Conservation (phyloP, 1,140 invertebrate species). For the Panonychus citri region DNA sequence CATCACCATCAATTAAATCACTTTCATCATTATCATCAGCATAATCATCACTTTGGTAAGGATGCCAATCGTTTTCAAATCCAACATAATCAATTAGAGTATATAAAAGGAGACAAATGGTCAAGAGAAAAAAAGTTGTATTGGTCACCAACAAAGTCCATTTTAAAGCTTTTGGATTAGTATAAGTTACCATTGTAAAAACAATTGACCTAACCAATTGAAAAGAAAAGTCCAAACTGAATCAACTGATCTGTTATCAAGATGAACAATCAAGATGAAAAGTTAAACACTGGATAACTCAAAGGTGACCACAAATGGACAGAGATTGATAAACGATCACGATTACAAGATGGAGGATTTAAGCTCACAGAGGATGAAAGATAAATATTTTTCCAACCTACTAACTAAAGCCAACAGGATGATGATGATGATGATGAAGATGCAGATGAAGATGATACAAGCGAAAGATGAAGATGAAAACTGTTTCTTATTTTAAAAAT, state of each 20-base stretch:
- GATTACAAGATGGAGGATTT: too few relatives aligned
- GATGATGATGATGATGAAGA: neutral
- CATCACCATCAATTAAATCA: neutral
- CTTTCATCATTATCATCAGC: neutral
- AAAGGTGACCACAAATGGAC: too few relatives aligned
- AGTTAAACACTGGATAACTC: too few relatives aligned
- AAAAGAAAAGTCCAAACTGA: neutral
- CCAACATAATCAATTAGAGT: neutral
- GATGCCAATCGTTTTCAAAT: too few relatives aligned
- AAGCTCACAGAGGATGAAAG: too few relatives aligned
- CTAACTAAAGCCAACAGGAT: too few relatives aligned
- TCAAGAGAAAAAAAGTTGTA: neutral
- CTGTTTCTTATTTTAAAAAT: neutral
- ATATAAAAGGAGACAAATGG: neutral
- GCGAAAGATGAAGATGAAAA: neutral
- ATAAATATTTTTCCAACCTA: too few relatives aligned
- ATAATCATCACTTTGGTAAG: neutral
- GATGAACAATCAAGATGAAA: too few relatives aligned
- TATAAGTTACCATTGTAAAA: slow-evolving; percentile 1
- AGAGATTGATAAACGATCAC: too few relatives aligned
- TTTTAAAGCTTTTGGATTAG: neutral
- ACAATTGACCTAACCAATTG: neutral
- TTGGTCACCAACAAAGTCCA: neutral
- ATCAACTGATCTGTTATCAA: too few relatives aligned
- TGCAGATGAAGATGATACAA: neutral